Base-by-base conservation (phyloP, 2,113 vertebrate species). In the Hippocampus barbouri region DNA sequence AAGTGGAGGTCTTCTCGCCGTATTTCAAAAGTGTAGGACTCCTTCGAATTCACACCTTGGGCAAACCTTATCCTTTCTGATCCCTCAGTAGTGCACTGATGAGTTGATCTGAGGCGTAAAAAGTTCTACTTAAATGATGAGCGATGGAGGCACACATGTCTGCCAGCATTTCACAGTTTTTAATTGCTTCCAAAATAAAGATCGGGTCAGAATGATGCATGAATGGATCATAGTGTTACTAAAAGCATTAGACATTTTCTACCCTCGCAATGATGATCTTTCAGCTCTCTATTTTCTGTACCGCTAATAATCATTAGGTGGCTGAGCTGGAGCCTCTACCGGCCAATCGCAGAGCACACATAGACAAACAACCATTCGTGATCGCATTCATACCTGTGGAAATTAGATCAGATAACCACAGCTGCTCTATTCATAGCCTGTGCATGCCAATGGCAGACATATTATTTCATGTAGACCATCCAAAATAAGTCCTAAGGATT, bases 1-100 rank as follows among this genome's bases (percentile, higher is more conserved):
- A 93, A 90, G 87, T 89, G 75, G 79, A 89, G 87, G 80, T 82
- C 86, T 89, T 89, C 89, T 90, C 90, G 89, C 81, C 61, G 83
- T 86, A 79, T 87, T 84, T 84, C 82, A 84, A 84, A 83, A 38
- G 79, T 84, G 45, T 79, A 83, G 72, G 71, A 81, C 87, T 82
- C 76, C 74, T 79, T 87, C 72, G 76, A 70, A 85, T 85, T 90
- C 81, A 83, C 83, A 91, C 90, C 91, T 89, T 78, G 70, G 92
- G 90, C 86, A 85, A 91, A 85, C 83, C 83, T 68, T 72, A 79
- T 82, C 84, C 77, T 78, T 86, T 92, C 90, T 92, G 90, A 93
- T 90, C 86, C 78, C 72, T 79, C 79, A 77, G 78, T 72, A 64
- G 64, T 9, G 75, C 75, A 74, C 78, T 83, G 77, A 79, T 79